Evolutionary conservation across 2,113 vertebrate genomes (phyloP), one percentile per base, ranked within the genome.

Genomic region (Echinops telfairi): DNA sequence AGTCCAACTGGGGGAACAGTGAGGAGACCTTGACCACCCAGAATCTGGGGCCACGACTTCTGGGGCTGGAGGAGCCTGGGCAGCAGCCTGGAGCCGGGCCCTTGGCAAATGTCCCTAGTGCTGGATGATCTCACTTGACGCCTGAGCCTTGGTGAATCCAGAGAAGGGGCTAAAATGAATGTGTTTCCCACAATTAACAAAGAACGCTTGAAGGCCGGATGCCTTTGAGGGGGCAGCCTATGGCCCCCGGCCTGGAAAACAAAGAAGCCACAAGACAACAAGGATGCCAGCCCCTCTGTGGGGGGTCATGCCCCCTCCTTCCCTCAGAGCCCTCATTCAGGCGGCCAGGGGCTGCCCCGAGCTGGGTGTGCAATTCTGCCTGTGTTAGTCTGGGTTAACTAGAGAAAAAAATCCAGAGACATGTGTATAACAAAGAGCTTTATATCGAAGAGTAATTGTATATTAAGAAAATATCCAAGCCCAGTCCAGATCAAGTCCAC

Each of bases 111-210:
- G 60, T 83, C 82, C n/a, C 92, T 10, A 78, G 77, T 47, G 79
- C 71, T 86, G 86, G 47, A 68, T 88, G 4, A 2, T 81, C 89
- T 92, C 57, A 27, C 64, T 84, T 38, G 81, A 83, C 81, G 19
- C 82, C 87, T 57, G 82, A 66, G 77, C 92, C 84, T 68, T 16
- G 66, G 15, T 31, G 47, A 4, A 20, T 78, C n/a, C 3, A 43
- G 89, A 89, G 27, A 33, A 66, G 64, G 25, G 68, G 36, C 78
- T 86, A 83, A 53, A 83, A 53, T 58, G 23, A 43, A 66, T 58
- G 62, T 90, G 88, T 95, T 94, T 23, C 89, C 66, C 89, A 78
- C 68, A 53, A 5, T 79, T 60, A 77, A 82, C 27, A 66, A 94
- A 64, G 66, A 90, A 82, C 27, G 58, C 36, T 94, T 94, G 38